These are phyloP conservation scores for Hipposideros armiger DNA, from an alignment of 2,113 vertebrate genomes.

Conservation along the genomic window DNA sequence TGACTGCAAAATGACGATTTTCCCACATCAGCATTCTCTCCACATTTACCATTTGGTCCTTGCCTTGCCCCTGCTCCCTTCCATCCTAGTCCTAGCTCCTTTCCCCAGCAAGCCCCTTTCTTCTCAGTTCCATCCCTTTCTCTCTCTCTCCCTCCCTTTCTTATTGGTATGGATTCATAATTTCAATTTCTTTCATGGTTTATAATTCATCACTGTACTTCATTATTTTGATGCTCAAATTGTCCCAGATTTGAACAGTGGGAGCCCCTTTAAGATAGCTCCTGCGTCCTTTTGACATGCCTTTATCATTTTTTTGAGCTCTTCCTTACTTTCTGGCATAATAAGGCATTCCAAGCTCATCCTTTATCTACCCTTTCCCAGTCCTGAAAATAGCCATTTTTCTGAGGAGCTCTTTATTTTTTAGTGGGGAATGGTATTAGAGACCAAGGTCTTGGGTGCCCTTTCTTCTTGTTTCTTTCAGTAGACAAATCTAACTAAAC, in stretches of 20 bases:
- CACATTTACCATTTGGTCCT: neutral
- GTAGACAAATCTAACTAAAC: conserved; percentile 11
- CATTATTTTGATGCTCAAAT: neutral
- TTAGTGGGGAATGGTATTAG: conserved; percentile 9
- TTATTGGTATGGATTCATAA: neutral
- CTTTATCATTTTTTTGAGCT: neutral
- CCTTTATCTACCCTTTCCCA: neutral
- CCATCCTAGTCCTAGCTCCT: neutral
- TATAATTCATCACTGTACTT: neutral
- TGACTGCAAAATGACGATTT: neutral
- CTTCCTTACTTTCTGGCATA: neutral
- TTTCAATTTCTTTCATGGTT: neutral
- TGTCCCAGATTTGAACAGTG: neutral
- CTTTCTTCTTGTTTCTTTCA: conserved; percentile 55
- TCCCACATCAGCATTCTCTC: neutral
- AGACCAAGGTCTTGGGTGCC: neutral
- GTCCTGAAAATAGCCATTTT: neutral
- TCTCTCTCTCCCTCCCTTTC: neutral
- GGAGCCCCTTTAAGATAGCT: neutral
- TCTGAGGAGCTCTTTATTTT: neutral
- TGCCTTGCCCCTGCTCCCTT: neutral
- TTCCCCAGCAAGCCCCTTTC: neutral
- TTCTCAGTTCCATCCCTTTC: neutral
- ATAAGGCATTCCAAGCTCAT: neutral
- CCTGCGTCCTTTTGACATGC: neutral